These are phyloP conservation scores for Hemibagrus wyckioides DNA, from an alignment of 2,113 vertebrate species.

Conservation along the genomic window DNA sequence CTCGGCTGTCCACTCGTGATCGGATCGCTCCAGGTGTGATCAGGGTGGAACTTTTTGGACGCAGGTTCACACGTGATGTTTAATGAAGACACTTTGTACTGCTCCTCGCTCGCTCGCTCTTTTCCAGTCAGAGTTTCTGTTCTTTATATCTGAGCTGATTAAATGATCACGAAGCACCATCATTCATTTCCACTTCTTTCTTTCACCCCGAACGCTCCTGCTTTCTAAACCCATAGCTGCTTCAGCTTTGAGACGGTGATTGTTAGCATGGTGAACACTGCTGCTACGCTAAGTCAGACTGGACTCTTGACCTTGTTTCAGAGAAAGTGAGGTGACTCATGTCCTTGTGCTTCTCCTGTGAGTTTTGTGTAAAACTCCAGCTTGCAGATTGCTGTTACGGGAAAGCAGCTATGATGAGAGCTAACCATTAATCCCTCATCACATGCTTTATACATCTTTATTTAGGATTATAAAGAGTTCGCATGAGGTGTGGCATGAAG, in stretches of 20 bases:
- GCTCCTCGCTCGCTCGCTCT: too few relatives aligned
- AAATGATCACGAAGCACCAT: background rate
- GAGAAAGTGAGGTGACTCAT: slow-evolving; percentile 5
- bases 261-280: background rate
- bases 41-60: background rate
- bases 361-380: background rate
- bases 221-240: background rate
- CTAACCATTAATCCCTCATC: background rate
- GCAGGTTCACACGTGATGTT: background rate
- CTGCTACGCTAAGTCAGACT: background rate
- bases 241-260: background rate
- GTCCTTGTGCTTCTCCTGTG: background rate
- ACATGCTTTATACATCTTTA: background rate
- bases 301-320: background rate
- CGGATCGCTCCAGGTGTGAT: background rate
- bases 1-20: background rate
- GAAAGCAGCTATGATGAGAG: background rate
- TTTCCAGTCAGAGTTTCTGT: too few relatives aligned
- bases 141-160: too few relatives aligned
- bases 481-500: background rate
- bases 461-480: background rate
- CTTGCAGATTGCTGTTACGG: background rate
- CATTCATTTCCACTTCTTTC: background rate
- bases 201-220: too few relatives aligned
- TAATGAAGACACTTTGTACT: background rate